Conservation (phyloP, 2,113 vertebrate species). For the Channa argus region DNA sequence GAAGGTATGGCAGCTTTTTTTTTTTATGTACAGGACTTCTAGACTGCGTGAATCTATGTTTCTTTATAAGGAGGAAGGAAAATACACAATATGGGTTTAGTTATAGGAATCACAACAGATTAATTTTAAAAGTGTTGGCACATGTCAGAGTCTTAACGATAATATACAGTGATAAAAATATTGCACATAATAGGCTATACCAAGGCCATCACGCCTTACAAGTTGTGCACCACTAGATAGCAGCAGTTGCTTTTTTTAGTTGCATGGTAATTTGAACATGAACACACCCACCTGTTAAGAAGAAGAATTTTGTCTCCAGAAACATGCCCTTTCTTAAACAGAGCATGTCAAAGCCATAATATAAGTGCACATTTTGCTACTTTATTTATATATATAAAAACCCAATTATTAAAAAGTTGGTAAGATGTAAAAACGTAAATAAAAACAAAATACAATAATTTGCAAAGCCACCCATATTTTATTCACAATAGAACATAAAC, state of each 20-base stretch:
- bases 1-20: background rate
- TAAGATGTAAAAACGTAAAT: too few species aligned
- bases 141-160: too few species aligned
- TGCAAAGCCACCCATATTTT: too few species aligned
- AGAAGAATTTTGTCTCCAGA: too few species aligned
- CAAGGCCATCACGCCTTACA: background rate
- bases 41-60: background rate
- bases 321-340: background rate
- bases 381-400: too few species aligned
- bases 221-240: slow-evolving; percentile 46
- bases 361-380: too few species aligned
- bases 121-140: too few species aligned
- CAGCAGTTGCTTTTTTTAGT: slow-evolving; percentile 27
- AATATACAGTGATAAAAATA: too few species aligned
- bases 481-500: too few species aligned
- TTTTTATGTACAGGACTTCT: background rate
- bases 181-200: too few species aligned
- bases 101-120: background rate
- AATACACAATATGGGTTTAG: background rate
- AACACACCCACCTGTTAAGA: background rate
- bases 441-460: too few species aligned
- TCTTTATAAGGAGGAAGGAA: background rate
- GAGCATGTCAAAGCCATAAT: background rate
- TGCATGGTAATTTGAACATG: background rate
- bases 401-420: too few species aligned